Evolutionary conservation across 2,113 vertebrate species (phyloP).

Genomic region (Lampris megalopsis): DNA sequence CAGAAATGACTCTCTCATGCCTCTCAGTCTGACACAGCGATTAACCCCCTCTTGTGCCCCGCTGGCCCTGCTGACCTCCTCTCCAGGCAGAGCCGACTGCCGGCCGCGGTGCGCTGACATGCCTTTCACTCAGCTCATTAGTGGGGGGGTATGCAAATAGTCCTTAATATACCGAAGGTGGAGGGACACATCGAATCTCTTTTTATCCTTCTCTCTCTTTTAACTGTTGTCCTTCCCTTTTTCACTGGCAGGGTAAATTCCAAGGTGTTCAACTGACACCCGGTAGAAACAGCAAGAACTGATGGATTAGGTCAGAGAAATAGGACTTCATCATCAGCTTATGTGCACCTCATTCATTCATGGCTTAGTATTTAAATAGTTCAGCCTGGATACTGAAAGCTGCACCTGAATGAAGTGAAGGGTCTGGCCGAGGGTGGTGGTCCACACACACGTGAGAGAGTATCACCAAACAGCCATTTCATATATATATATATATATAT

Average conservation of each 20-base stretch:
- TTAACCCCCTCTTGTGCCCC: constrained; percentile 73
- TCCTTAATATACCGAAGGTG: constrained; percentile 41
- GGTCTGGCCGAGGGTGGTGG: too few species aligned
- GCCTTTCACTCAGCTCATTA: constrained; percentile 69
- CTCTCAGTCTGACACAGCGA: constrained; percentile 77
- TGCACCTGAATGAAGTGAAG: too few species aligned
- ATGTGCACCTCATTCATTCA: too few species aligned
- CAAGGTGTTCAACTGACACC: constrained; percentile 27
- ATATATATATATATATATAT: too few species aligned
- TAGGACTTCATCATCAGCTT: too few species aligned
- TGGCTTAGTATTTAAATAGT: too few species aligned
- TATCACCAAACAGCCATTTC: too few species aligned
- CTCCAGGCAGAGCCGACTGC: constrained; percentile 48
- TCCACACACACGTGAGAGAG: too few species aligned
- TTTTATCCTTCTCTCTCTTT: constrained; percentile 5
- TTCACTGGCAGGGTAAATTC: constrained; percentile 20
- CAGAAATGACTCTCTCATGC: constrained; percentile 74
- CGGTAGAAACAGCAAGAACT: constrained; percentile 28
- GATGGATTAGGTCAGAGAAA: too few species aligned
- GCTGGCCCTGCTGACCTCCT: constrained; percentile 60
- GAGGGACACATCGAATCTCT: constrained; percentile 35
- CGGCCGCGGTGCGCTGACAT: constrained; percentile 48
- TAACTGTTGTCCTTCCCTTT: constrained; percentile 37
- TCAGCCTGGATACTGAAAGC: too few species aligned
- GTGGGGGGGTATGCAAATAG: constrained; percentile 57